A percentile compares a stretch with the other conserved stretches of the same genome.
Conservation (phyloP, 2,113 vertebrate species). For the Corythoichthys intestinalis region DNA sequence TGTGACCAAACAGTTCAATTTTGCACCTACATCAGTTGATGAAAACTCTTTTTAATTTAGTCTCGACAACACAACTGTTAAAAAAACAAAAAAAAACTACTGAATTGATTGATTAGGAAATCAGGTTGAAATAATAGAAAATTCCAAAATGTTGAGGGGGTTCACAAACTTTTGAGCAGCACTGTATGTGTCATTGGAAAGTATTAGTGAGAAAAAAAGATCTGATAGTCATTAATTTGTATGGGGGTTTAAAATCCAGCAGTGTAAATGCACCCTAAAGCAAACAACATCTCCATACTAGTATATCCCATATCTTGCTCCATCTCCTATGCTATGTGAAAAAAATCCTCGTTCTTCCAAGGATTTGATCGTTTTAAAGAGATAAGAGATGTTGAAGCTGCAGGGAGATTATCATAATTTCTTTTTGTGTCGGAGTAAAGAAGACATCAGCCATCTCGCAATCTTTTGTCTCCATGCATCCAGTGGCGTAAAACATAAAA, state of each 20-base stretch:
- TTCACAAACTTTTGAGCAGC: no score
- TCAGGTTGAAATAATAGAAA: no score
- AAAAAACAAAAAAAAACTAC: no score
- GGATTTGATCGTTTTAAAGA: slow-evolving; percentile 1
- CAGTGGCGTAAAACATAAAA: neutral
- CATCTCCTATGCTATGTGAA: neutral
- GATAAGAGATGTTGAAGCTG: neutral
- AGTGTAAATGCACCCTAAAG: slow-evolving; percentile 1
- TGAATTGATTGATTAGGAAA: no score
- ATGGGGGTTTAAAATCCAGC: neutral
- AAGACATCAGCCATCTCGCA: neutral
- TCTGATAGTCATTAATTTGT: neutral
- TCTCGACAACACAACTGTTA: no score
- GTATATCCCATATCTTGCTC: neutral
- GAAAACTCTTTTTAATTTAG: no score
- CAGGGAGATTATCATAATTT: slow-evolving; percentile 2
- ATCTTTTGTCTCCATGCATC: neutral
- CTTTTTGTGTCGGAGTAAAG: neutral
- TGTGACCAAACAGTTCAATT: no score
- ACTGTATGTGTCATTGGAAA: neutral
- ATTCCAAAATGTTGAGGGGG: no score
- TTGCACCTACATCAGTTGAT: no score
- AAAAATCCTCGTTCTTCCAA: neutral
- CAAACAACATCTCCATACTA: neutral
- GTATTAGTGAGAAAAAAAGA: neutral